Evolutionary conservation across 2,113 vertebrate species (phyloP).

Genomic region (Albula goreensis): DNA sequence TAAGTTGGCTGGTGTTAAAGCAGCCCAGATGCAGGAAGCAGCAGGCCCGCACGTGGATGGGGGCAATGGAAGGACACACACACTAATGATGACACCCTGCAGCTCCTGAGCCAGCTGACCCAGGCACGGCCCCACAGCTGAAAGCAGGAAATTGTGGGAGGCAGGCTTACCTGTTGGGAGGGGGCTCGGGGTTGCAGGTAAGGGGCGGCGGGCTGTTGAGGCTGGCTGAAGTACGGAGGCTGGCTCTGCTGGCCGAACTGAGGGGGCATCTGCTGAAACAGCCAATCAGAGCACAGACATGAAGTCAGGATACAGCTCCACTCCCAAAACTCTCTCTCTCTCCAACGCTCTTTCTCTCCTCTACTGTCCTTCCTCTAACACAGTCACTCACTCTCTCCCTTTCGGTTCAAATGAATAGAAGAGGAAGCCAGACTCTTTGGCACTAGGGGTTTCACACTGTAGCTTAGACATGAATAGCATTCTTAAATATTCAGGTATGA

Average conservation of each 20-base stretch:
- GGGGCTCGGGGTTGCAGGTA: constrained; percentile 85
- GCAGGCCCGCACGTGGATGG: neutral
- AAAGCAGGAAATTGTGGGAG: neutral
- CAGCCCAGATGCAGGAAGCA: neutral
- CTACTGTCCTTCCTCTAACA: neutral
- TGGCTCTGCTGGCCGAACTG: constrained; percentile 89
- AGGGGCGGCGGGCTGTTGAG: constrained; percentile 79
- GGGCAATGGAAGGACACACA: too few species aligned
- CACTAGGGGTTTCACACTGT: too few species aligned
- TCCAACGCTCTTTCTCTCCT: neutral
- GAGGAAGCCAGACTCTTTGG: neutral
- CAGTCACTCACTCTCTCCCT: neutral
- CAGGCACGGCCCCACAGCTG: too few species aligned
- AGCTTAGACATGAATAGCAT: too few species aligned
- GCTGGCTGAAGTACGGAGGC: constrained; percentile 91
- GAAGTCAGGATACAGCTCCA: neutral
- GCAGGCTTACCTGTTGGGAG: constrained; percentile 83
- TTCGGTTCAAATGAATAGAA: neutral
- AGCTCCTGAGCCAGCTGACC: neutral
- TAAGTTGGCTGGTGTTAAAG: too few species aligned
- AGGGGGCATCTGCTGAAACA: constrained; percentile 84
- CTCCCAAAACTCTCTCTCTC: neutral
- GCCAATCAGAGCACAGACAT: constrained; percentile 45
- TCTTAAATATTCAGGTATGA: too few species aligned
- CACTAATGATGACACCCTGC: neutral